Evolutionary conservation across 2,113 vertebrate species (phyloP).

Genomic region (Corythaeola cristata): DNA sequence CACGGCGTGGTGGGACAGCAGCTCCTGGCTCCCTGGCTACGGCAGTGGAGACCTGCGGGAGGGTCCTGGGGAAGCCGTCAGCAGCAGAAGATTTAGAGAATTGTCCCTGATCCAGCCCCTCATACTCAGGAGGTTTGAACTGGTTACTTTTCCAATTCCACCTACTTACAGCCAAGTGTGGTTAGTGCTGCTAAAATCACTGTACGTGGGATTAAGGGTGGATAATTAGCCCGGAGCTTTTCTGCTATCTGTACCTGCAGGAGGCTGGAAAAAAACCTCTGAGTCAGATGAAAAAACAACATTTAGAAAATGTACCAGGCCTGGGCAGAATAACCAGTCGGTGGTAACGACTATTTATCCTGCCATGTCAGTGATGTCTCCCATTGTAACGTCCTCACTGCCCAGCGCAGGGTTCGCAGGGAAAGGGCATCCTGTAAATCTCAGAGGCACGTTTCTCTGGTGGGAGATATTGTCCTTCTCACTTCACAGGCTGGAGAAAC

Average conservation of each 20-base stretch:
- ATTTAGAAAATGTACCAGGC: neutral
- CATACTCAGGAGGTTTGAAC: neutral
- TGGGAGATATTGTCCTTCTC: neutral
- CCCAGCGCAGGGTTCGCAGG: neutral
- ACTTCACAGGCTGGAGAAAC: neutral
- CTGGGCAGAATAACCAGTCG: neutral
- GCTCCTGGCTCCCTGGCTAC: rapidly evolving
- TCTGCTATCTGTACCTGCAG: slow-evolving; percentile 25
- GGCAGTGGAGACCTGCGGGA: neutral
- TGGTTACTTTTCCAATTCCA: neutral
- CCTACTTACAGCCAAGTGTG: neutral
- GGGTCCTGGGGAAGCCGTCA: neutral
- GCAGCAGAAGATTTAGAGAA: neutral
- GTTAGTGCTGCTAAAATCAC: neutral
- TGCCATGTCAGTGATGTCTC: neutral
- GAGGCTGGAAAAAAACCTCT: slow-evolving; percentile 6
- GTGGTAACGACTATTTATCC: neutral
- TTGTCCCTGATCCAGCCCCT: rapidly evolving
- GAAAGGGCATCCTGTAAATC: neutral
- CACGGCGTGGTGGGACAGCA: rapidly evolving
- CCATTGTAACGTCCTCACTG: neutral
- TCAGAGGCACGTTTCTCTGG: neutral
- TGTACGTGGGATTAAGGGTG: neutral
- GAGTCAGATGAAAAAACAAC: slow-evolving; percentile 32
- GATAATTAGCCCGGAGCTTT: slow-evolving; percentile 28